Evolutionary conservation across 1,140 invertebrate species (phyloP).

Genomic region (Drosophila mauritiana): DNA sequence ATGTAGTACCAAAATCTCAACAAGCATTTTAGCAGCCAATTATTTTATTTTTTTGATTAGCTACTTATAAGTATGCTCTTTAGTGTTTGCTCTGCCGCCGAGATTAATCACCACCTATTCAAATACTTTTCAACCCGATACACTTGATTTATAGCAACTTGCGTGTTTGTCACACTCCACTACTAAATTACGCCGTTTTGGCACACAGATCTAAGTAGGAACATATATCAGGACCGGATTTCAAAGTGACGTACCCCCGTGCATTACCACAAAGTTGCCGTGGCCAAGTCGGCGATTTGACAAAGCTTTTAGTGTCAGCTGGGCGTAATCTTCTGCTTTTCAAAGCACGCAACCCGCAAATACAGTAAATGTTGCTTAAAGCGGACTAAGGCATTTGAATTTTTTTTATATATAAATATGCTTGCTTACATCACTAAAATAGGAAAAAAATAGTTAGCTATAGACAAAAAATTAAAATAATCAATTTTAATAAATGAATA

Average conservation of each 20-base stretch:
- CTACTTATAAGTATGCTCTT: no score
- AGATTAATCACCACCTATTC: constrained; percentile 48
- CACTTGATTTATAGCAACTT: constrained; percentile 51
- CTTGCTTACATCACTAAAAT: neutral
- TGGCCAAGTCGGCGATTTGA: constrained; percentile 68
- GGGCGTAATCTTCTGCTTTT: constrained; percentile 6
- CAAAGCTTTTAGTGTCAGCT: constrained; percentile 79
- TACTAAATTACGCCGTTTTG: constrained; percentile 64
- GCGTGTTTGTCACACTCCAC: constrained; percentile 55
- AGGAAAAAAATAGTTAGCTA: no score
- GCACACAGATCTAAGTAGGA: constrained; percentile 65
- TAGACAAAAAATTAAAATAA: no score
- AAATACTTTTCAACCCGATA: constrained; percentile 32
- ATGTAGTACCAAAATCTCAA: no score
- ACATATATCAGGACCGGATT: constrained; percentile 64
- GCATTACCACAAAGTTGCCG: constrained; percentile 73
- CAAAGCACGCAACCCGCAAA: neutral
- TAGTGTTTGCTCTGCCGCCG: neutral
- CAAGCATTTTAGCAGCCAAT: no score
- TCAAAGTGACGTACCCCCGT: constrained; percentile 51
- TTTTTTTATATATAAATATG: neutral
- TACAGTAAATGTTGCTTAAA: constrained; percentile 1
- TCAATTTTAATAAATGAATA: no score
- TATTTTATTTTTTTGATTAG: neutral
- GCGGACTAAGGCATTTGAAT: neutral